Conservation (phyloP, 2,797 vertebrate species). For the Thunnus albacares region DNA sequence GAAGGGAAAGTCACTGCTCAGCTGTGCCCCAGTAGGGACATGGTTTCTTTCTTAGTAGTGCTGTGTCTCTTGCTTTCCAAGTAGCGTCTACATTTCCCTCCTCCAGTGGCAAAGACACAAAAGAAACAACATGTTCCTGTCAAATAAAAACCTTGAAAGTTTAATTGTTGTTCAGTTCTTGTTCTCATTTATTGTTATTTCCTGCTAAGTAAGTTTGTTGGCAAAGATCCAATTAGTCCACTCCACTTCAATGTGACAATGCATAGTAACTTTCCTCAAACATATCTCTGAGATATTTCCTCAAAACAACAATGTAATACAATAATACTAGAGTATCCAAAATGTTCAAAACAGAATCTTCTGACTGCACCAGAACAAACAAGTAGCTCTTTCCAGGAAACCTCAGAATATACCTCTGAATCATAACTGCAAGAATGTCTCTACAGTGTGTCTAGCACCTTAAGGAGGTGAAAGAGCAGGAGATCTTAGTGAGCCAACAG, state of each 20-base stretch:
- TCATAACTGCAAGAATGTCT: conserved; percentile 49
- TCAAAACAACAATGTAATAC: neutral
- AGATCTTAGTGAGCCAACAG: neutral
- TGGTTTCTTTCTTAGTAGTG: conserved; percentile 69
- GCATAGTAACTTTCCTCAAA: neutral
- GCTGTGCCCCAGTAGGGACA: conserved; percentile 55
- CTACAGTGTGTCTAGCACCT: conserved; percentile 46
- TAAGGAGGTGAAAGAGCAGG: conserved; percentile 30
- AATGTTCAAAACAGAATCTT: neutral
- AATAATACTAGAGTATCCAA: neutral
- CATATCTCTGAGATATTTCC: neutral
- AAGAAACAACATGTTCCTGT: conserved; percentile 40
- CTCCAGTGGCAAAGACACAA: conserved; percentile 18
- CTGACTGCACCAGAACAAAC: neutral
- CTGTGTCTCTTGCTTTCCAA: conserved; percentile 65
- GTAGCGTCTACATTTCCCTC: conserved; percentile 43
- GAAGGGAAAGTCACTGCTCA: conserved; percentile 39
- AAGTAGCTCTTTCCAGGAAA: conserved; percentile 32
- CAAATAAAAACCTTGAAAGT: conserved; percentile 22
- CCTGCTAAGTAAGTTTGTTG: neutral
- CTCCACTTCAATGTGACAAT: neutral
- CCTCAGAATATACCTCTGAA: conserved; percentile 38
- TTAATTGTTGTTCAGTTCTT: neutral
- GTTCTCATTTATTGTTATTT: neutral
- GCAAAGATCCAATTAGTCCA: neutral